phyloP scores from a whole-genome alignment of 1,140 invertebrate genomes.

The Musca domestica region DNA sequence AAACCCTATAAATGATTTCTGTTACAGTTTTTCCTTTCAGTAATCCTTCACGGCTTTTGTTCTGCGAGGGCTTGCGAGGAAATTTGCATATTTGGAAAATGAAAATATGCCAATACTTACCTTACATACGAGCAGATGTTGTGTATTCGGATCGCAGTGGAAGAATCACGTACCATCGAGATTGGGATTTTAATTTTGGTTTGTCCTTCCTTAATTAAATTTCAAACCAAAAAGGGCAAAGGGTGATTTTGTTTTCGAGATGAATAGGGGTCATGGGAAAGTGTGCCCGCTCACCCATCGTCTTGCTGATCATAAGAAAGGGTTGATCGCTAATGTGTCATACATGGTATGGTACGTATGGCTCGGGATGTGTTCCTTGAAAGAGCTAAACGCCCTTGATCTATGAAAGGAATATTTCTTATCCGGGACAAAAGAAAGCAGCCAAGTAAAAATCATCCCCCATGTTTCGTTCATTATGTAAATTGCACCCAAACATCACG shows the following conservation, averaged over 20 bases:
- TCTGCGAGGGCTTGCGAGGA: background rate
- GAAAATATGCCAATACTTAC: background rate
- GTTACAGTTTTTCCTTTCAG: slow-evolving; percentile 7
- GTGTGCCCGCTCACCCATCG: background rate
- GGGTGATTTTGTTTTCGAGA: too few relatives aligned
- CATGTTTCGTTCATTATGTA: too few relatives aligned
- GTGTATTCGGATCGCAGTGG: too few relatives aligned
- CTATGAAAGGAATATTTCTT: too few relatives aligned
- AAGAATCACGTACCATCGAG: too few relatives aligned
- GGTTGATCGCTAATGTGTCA: background rate
- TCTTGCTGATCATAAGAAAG: background rate
- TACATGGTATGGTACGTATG: too few relatives aligned
- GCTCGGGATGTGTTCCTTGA: too few relatives aligned
- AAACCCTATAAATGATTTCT: slow-evolving; percentile 15
- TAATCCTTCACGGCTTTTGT: background rate
- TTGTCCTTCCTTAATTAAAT: too few relatives aligned
- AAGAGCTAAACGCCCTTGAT: too few relatives aligned
- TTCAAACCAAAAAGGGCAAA: too few relatives aligned
- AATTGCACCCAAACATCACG: background rate
- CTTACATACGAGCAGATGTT: too few relatives aligned
- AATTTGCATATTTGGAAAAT: slow-evolving; percentile 17
- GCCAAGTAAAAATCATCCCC: background rate
- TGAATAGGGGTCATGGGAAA: slow-evolving; percentile 2
- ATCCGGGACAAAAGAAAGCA: background rate
- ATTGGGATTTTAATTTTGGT: too few relatives aligned